Conservation (phyloP, 1,140 invertebrate species). For the Eciton burchellii region DNA sequence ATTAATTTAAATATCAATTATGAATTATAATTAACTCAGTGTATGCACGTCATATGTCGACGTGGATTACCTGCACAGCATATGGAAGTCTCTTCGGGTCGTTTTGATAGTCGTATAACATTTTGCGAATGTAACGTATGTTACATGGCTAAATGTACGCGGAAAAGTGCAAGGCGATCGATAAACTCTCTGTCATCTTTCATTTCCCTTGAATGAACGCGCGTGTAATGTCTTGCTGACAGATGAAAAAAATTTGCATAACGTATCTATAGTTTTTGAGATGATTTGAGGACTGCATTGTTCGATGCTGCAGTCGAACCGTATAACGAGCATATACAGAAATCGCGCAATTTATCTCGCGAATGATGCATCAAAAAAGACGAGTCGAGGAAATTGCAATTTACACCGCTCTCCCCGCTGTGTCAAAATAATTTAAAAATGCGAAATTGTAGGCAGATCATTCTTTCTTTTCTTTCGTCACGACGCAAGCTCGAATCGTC, state of each 20-base stretch:
- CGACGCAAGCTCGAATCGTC: not conserved
- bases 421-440: not conserved
- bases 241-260: conserved; percentile 52
- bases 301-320: conserved; percentile 17
- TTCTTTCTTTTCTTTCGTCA: not conserved
- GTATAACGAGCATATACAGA: conserved; percentile 1
- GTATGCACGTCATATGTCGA: conserved; percentile 17
- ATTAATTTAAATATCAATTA: conserved; percentile 25
- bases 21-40: conserved; percentile 34
- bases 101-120: conserved; percentile 15
- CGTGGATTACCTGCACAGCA: conserved; percentile 17
- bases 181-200: not conserved
- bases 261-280: conserved; percentile 39
- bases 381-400: not conserved
- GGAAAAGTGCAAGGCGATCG: not conserved
- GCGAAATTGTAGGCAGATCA: not conserved
- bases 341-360: not conserved
- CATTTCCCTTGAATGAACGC: conserved; percentile 2
- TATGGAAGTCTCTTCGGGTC: not conserved
- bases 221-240: not conserved
- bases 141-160: not conserved
- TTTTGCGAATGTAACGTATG: conserved; percentile 27
- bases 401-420: not conserved
- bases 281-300: conserved; percentile 12
- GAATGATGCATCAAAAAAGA: not conserved